A percentile compares a stretch with the other conserved stretches of the same genome.
phyloP scores from a whole-genome alignment of 92 coral and sea anemone genomes.

The Phenganax subtilis region DNA sequence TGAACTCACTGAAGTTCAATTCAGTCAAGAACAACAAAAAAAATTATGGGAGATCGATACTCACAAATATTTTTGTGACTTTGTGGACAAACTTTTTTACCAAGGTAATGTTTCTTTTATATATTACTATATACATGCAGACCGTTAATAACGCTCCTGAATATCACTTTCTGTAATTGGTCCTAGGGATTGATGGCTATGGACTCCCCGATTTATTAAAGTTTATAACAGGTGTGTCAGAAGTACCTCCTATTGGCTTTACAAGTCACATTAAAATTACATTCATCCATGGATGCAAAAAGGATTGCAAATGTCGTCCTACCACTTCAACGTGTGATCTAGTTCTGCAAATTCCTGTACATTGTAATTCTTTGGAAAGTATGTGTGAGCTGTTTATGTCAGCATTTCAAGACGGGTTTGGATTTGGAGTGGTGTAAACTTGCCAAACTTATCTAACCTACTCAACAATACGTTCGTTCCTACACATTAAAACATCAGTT shows the following conservation, averaged over 20 bases:
- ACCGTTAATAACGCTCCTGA: neutral
- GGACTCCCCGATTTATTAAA: slow-evolving; percentile 8
- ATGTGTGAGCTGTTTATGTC: slow-evolving; percentile 5
- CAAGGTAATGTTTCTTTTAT: neutral
- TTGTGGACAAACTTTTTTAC: neutral
- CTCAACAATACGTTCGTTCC: too few relatives aligned
- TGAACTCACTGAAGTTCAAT: neutral
- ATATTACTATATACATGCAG: neutral
- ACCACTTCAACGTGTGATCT: slow-evolving; percentile 7
- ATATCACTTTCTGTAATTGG: neutral
- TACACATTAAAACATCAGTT: too few relatives aligned
- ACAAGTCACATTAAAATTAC: neutral
- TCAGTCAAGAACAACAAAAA: slow-evolving; percentile 11
- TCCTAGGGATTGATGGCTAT: neutral
- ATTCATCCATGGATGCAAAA: neutral
- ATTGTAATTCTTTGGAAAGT: neutral
- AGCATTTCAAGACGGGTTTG: neutral
- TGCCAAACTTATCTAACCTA: too few relatives aligned
- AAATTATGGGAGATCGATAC: neutral
- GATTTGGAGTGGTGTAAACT: neutral
- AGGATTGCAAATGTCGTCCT: slow-evolving; percentile 1
- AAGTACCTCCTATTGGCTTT: slow-evolving; percentile 9
- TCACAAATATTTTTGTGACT: slow-evolving; percentile 10
- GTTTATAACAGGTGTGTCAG: slow-evolving; percentile 3
- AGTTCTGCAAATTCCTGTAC: neutral